Conservation (phyloP, 1,140 invertebrate genomes). For the Leptinotarsa lineolata region DNA sequence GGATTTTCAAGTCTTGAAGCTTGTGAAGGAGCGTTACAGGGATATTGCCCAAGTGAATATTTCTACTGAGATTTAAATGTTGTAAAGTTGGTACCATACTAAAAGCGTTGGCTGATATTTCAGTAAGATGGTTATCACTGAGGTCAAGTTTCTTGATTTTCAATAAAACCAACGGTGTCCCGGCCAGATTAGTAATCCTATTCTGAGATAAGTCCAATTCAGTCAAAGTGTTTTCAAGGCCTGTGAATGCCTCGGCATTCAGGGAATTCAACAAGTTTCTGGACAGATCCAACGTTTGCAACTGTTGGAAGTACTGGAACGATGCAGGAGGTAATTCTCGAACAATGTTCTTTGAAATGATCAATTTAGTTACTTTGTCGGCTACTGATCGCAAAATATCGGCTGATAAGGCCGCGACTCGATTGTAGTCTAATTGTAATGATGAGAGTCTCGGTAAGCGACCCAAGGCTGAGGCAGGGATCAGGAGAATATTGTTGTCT, state of each 20-base stretch:
- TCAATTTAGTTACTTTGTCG: slow-evolving; percentile 65
- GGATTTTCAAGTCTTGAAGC: slow-evolving; percentile 63
- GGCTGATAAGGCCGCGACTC: slow-evolving; percentile 82
- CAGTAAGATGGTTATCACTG: slow-evolving; percentile 77
- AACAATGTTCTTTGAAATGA: slow-evolving; percentile 82
- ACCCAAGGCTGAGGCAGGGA: slow-evolving; percentile 78
- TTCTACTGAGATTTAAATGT: slow-evolving; percentile 79
- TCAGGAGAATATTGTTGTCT: slow-evolving; percentile 85
- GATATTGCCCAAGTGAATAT: slow-evolving; percentile 68
- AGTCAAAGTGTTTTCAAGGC: slow-evolving; percentile 73
- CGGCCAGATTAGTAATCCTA: slow-evolving; percentile 67
- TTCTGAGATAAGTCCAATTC: slow-evolving; percentile 79
- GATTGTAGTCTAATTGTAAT: slow-evolving; percentile 82
- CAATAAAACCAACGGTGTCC: slow-evolving; percentile 67
- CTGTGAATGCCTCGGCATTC: slow-evolving; percentile 73
- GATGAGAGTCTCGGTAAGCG: slow-evolving; percentile 73
- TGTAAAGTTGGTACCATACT: slow-evolving; percentile 68
- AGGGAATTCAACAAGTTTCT: slow-evolving; percentile 77
- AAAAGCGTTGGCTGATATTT: slow-evolving; percentile 71
- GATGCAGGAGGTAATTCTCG: slow-evolving; percentile 79
- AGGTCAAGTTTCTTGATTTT: slow-evolving; percentile 74
- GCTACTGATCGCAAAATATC: slow-evolving; percentile 73
- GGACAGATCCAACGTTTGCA: slow-evolving; percentile 76
- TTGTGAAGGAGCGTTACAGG: slow-evolving; percentile 64
- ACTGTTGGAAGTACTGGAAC: slow-evolving; percentile 76